Conservation (phyloP, 2,797 vertebrate species). For the Cichlasoma orientale region DNA sequence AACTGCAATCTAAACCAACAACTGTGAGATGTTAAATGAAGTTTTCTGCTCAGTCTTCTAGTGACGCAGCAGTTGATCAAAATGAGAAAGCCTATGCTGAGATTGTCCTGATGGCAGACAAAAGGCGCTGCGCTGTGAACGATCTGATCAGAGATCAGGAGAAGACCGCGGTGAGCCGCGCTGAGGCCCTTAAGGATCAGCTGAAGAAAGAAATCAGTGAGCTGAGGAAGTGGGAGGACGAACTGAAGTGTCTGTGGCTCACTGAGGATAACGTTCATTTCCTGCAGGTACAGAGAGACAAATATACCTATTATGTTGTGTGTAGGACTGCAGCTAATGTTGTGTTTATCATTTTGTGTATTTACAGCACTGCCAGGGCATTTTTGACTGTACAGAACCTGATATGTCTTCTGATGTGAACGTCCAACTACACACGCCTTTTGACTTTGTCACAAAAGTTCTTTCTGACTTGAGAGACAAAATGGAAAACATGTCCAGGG, state of each 20-base stretch:
- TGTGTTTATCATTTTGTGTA: neutral
- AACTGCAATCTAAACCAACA: neutral
- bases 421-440: neutral
- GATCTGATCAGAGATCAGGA: conserved; percentile 47
- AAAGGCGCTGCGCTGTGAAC: conserved; percentile 26
- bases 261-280: conserved; percentile 56
- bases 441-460: conserved; percentile 40
- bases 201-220: conserved; percentile 47
- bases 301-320: neutral
- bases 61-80: conserved; percentile 26
- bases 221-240: conserved; percentile 39
- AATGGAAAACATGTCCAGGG: conserved; percentile 20
- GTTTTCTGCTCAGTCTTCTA: conserved; percentile 20
- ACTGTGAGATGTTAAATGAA: neutral
- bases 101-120: conserved; percentile 45
- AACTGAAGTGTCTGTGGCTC: conserved; percentile 38
- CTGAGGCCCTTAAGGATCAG: neutral
- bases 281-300: conserved; percentile 37
- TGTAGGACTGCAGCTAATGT: neutral
- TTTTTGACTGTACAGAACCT: neutral
- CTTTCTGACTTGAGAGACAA: conserved; percentile 32
- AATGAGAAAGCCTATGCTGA: conserved; percentile 46
- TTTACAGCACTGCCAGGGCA: conserved; percentile 26
- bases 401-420: neutral
- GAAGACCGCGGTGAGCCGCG: conserved; percentile 20